These are phyloP conservation scores for Galaxea fascicularis DNA, from an alignment of 92 coral and sea anemone genomes.

Conservation along the genomic window DNA sequence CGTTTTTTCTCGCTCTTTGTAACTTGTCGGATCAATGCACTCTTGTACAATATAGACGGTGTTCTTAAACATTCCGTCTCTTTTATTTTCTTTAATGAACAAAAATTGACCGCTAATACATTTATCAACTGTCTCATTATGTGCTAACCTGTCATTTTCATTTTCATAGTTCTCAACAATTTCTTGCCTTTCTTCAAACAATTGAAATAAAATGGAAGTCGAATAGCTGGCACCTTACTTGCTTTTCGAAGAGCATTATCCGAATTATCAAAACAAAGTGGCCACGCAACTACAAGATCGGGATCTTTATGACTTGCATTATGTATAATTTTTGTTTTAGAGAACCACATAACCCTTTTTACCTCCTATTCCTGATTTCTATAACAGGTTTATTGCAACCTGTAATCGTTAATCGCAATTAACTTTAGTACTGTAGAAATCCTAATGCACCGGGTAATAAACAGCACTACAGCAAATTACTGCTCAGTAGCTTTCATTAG, in stretches of 20 bases:
- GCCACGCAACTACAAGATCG: no score
- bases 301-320: no score
- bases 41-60: no score
- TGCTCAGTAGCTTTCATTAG: background rate
- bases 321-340: no score
- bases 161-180: background rate
- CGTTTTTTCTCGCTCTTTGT: background rate
- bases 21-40: background rate
- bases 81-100: background rate
- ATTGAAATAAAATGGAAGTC: background rate
- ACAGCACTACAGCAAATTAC: background rate
- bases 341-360: no score
- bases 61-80: background rate
- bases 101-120: background rate
- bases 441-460: background rate
- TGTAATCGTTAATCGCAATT: no score
- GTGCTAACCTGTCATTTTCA: background rate
- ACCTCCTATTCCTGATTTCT: no score
- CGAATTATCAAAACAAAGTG: background rate
- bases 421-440: background rate
- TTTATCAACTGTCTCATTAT: background rate
- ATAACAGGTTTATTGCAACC: no score
- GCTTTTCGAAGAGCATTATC: background rate
- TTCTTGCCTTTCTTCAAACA: background rate
- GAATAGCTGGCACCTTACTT: no score